These are phyloP conservation scores for Julus scandinavius DNA, from an alignment of 2,888 invertebrate species.

Conservation along the genomic window DNA sequence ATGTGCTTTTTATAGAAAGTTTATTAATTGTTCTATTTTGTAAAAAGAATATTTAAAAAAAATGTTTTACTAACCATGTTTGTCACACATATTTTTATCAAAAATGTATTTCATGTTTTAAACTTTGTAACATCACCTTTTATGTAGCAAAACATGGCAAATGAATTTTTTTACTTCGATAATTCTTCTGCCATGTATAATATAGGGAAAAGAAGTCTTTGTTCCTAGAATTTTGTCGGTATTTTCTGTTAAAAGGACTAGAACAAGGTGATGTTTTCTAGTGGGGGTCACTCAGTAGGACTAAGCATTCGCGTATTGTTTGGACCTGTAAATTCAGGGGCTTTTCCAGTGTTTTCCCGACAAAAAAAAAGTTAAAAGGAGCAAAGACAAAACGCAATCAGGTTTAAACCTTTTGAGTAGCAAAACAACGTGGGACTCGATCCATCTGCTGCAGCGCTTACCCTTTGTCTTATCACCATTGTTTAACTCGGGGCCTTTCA, in stretches of 20 bases:
- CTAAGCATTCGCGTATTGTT: background rate
- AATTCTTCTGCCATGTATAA: too few species aligned
- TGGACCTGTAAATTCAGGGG: background rate
- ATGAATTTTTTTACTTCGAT: too few species aligned
- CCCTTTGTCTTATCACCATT: constrained; percentile 20
- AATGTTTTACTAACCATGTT: too few species aligned
- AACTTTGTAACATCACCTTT: too few species aligned
- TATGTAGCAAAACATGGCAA: too few species aligned
- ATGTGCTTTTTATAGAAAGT: too few species aligned
- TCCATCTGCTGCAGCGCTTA: background rate
- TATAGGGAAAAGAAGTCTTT: background rate
- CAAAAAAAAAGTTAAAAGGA: constrained; percentile 9
- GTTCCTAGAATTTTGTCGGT: background rate
- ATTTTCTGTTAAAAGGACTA: background rate
- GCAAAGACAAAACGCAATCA: constrained; percentile 42
- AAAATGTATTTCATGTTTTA: too few species aligned
- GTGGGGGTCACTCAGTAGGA: background rate
- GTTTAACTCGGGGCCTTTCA: constrained; percentile 12
- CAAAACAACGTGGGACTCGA: constrained; percentile 42
- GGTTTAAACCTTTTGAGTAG: constrained; percentile 42
- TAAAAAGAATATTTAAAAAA: too few species aligned
- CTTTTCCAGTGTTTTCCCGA: background rate
- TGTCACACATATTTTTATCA: too few species aligned
- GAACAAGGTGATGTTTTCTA: background rate
- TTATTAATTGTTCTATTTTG: too few species aligned